Evolutionary conservation across 2,888 invertebrate species (phyloP).

Genomic region (Meganola albula): DNA sequence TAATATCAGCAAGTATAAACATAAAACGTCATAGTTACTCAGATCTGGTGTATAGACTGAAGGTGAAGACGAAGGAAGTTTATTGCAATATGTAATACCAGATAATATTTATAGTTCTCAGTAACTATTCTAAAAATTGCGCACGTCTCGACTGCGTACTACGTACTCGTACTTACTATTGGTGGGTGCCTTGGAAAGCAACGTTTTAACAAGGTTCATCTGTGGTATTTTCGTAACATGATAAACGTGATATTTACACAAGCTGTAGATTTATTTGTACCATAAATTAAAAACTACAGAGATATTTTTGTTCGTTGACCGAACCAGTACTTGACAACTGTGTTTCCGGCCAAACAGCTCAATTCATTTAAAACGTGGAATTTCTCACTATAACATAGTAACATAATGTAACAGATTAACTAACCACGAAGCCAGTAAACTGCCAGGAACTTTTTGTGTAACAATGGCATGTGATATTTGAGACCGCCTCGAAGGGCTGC

Average conservation of each 20-base stretch:
- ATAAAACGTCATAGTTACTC: constrained; percentile 54
- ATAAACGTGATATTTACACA: constrained; percentile 31
- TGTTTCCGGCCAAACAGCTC: constrained; percentile 14
- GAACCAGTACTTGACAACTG: constrained; percentile 10
- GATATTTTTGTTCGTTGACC: constrained; percentile 16
- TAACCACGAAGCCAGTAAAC: constrained; percentile 29
- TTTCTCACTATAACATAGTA: no score
- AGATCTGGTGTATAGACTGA: constrained; percentile 47
- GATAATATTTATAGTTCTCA: constrained; percentile 66
- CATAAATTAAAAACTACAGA: constrained; percentile 26
- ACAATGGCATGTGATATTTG: constrained; percentile 29
- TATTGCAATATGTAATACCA: constrained; percentile 56
- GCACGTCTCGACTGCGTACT: constrained; percentile 42
- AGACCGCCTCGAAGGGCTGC: constrained; percentile 20
- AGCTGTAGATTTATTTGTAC: constrained; percentile 23
- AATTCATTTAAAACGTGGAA: no score
- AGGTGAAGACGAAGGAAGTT: constrained; percentile 67
- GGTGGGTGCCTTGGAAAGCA: constrained; percentile 28
- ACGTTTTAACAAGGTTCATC: constrained; percentile 23
- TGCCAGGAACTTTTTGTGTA: constrained; percentile 22
- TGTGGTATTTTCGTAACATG: constrained; percentile 26
- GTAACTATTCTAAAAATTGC: constrained; percentile 63
- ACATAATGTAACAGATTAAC: constrained; percentile 12
- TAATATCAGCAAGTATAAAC: constrained; percentile 61
- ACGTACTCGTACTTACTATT: constrained; percentile 28